These are phyloP conservation scores for Arge pagana DNA, from an alignment of 2,888 invertebrate genomes.

Conservation along the genomic window DNA sequence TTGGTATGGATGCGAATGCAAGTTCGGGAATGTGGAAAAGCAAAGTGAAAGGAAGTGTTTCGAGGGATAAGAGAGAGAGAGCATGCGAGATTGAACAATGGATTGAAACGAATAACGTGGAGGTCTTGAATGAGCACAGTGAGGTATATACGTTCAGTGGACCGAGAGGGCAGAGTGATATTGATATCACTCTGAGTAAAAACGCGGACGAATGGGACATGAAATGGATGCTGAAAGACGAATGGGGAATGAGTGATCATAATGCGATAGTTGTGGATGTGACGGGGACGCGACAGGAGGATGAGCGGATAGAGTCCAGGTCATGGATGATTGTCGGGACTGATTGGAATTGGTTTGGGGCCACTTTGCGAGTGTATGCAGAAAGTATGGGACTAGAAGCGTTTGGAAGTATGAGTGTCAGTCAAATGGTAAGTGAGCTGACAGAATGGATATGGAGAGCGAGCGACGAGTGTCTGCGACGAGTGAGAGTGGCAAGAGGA, in stretches of 20 bases:
- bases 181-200: neutral
- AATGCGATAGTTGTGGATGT: no score
- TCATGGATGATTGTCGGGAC: no score
- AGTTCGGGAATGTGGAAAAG: neutral
- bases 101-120: neutral
- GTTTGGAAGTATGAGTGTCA: no score
- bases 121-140: neutral
- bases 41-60: no score
- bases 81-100: neutral
- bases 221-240: neutral
- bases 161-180: neutral
- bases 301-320: no score
- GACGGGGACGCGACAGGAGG: neutral
- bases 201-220: neutral
- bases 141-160: neutral
- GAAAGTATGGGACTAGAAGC: no score
- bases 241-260: no score
- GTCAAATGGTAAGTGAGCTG: neutral
- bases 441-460: neutral
- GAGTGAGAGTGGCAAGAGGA: neutral
- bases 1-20: conserved; percentile 7
- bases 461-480: no score
- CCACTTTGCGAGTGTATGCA: no score
- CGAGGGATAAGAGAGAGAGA: neutral
- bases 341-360: no score